Evolutionary conservation across 2,888 invertebrate genomes (phyloP).

Genomic region (Volucella zonaria): DNA sequence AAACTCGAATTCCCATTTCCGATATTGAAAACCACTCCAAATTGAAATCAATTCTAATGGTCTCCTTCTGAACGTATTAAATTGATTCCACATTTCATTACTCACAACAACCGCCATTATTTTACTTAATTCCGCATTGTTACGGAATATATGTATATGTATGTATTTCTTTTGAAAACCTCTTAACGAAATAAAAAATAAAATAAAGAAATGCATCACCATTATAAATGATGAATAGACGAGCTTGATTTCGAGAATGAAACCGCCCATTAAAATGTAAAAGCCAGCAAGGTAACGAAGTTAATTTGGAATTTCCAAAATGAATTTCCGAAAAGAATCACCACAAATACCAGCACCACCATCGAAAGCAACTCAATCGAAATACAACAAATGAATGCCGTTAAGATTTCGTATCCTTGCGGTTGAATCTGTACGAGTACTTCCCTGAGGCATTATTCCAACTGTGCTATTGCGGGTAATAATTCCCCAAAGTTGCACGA

Average conservation of each 20-base stretch:
- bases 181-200: background rate
- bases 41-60: too few species aligned
- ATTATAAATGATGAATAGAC: slow-evolving; percentile 28
- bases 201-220: slow-evolving; percentile 29
- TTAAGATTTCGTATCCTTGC: slow-evolving; percentile 46
- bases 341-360: background rate
- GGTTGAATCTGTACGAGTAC: slow-evolving; percentile 20
- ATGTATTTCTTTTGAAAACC: too few species aligned
- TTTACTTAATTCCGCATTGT: too few species aligned
- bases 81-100: too few species aligned
- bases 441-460: slow-evolving; percentile 16
- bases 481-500: slow-evolving; percentile 52
- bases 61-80: too few species aligned
- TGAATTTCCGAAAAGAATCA: slow-evolving; percentile 25
- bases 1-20: too few species aligned
- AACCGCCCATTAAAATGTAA: slow-evolving; percentile 32
- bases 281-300: slow-evolving; percentile 37
- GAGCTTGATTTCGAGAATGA: background rate
- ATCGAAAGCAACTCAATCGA: slow-evolving; percentile 53
- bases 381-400: slow-evolving; percentile 59
- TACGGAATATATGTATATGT: background rate
- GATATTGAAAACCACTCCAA: too few species aligned
- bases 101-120: too few species aligned
- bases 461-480: slow-evolving; percentile 25
- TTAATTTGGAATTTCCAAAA: slow-evolving; percentile 44